Base-by-base conservation (phyloP, 1,140 invertebrate species). In the Euglossa dilemma region DNA sequence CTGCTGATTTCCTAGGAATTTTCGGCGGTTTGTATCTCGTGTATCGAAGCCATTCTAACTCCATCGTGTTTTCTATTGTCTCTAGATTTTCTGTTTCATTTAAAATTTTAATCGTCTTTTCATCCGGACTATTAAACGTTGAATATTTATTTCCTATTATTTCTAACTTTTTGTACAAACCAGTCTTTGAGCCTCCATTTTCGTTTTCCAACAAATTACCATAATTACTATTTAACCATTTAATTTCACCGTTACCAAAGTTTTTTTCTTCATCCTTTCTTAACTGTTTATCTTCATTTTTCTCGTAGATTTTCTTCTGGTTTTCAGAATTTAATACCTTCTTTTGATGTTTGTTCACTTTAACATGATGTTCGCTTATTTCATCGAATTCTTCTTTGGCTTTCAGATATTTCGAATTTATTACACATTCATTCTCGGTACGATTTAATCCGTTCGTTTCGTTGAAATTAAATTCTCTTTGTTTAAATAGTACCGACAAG, bases 11-110 rank as follows among this genome's bases (percentile, higher is more conserved):
- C 96, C 96, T 94, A 88, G 96, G 96, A 81, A 97, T 90, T 91
- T 96, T 97, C 4, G 97, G 97, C 6, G 97, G 97, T 86, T 95
- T 96, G 89, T 97, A 97, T 81, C 97, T 93, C 0, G 96, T 97
- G 88, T 96, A 97, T 74, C 96, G 96, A 63, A 97, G 92, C 97
- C 97, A 97, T 20, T 94, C 86, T 5, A 93, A 83, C 25, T 93
- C 87, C 28, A 25, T 28, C 7, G 5, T n/a, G 18, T 16, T 50
- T 28, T 43, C 20, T 1, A 28, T 20, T 23, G 11, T 7, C 9
- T 78, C n/a, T 25, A 50, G 14, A 28, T 18, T 25, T 14, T 54
- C 50, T 11, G 47, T 63, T 61, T 64, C 52, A 14, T 64, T 56
- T 9, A 28, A 69, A 14, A 7, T 14, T 36, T 59, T 54, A 9